phyloP scores from a whole-genome alignment of 2,888 invertebrate genomes.

The Carabus problematicus region DNA sequence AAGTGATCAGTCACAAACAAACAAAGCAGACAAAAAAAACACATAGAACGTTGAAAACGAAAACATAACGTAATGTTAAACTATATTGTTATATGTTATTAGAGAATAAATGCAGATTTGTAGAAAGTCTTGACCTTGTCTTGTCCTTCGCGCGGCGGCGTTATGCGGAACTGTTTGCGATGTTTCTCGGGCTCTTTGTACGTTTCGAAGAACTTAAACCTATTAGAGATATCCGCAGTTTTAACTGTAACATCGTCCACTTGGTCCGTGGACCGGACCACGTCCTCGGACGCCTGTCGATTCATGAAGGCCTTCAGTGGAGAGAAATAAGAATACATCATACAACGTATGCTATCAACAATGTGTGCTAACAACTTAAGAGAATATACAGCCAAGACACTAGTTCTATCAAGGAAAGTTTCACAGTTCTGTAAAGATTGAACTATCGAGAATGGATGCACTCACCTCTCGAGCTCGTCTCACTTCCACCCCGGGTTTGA shows the following conservation, averaged over 20 bases:
- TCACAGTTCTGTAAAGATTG: no score
- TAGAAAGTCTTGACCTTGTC: slow-evolving; percentile 71
- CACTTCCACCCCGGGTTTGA: slow-evolving; percentile 66
- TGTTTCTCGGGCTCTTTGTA: slow-evolving; percentile 75
- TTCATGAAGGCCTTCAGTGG: slow-evolving; percentile 60
- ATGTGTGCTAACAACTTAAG: no score
- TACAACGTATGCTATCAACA: no score
- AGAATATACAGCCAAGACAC: no score
- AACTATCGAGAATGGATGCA: no score
- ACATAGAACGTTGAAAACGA: no score
- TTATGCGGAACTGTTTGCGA: slow-evolving; percentile 82
- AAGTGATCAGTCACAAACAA: no score
- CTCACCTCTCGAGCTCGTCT: slow-evolving; percentile 66
- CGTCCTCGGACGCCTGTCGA: slow-evolving; percentile 68
- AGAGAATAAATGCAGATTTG: no score
- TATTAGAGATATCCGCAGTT: slow-evolving; percentile 82
- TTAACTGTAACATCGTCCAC: slow-evolving; percentile 79
- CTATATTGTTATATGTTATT: no score
- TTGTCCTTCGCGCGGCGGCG: slow-evolving; percentile 84
- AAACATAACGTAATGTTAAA: no score
- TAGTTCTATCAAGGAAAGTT: no score
- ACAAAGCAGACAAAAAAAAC: no score
- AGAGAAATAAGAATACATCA: slow-evolving; percentile 1
- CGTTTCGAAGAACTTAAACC: slow-evolving; percentile 91
- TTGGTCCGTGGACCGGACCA: slow-evolving; percentile 76